Evolutionary conservation across 2,113 vertebrate genomes (phyloP), one percentile per base, ranked within the genome.

Genomic region (Hydrolagus affinis): DNA sequence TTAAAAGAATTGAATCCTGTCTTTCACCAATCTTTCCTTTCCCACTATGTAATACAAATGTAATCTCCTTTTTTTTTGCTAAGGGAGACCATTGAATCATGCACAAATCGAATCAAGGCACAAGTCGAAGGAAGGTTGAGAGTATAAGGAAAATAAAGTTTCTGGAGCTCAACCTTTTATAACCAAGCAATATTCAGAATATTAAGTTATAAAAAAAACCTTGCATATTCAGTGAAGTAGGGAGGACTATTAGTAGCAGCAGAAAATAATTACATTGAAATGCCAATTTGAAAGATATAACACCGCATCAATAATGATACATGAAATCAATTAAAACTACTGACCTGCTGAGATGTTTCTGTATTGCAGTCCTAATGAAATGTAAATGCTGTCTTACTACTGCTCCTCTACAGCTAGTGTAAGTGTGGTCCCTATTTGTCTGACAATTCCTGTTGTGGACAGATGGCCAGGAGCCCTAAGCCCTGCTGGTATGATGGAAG

Each of bases 271-370:
- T 60, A 60, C 57, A 83, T 66, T 83, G n/a, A 80, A 80, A 3
- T 44, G 44, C 28, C 23, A 28, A 19, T 14, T 77, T 77, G 59
- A 77, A 64, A 28, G 76, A 64, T 60, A 14, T 25, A 25, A 78
- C 56, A 80, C 23, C 28, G 64, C 59, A 75, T 57, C 32, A 80
- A 64, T 64, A 80, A 60, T 62, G 28, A 64, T 80, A 28, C 59
- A 83, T 11, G 28, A 83, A 66, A 64, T 64, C 62, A 83, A 83
- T 83, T 86, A 80, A 86, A 77, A 72, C 86, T 87, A 95, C 94
- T 93, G 89, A 96, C 94, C 95, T 95, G 91, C 88, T 85, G 87
- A 86, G 85, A 73, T 85, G 86, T 73, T 89, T 86, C 86, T 80
- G 68, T 77, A 66, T 80, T 74, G 86, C 70, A 70, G 75, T 71